These are phyloP conservation scores for Drosophila colorata DNA, from an alignment of 2,888 invertebrate species.

Conservation along the genomic window DNA sequence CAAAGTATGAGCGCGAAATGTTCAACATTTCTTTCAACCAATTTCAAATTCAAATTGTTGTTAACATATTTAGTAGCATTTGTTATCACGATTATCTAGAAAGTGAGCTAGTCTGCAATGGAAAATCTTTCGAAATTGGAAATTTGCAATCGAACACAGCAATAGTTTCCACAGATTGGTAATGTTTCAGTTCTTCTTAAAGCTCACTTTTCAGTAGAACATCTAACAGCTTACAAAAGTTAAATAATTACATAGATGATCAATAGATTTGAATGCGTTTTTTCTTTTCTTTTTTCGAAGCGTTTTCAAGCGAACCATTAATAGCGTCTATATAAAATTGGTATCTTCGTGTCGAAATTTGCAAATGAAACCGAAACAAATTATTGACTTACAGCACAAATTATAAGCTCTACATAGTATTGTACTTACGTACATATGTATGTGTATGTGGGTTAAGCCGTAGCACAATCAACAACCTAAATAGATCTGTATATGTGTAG, in stretches of 20 bases:
- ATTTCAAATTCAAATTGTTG: not conserved
- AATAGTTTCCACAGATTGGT: constrained; percentile 1
- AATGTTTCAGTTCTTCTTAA: constrained; percentile 42
- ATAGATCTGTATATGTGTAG: constrained; percentile 32
- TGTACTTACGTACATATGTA: constrained; percentile 12
- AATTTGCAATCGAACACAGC: not conserved
- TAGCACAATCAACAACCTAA: constrained; percentile 54
- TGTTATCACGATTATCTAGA: constrained; percentile 9
- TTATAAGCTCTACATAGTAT: constrained; percentile 32
- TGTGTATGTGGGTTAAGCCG: constrained; percentile 15
- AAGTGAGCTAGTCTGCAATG: constrained; percentile 7
- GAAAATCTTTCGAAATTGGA: not conserved
- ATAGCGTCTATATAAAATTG: constrained; percentile 18
- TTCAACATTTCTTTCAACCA: constrained; percentile 29
- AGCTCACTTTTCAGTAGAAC: constrained; percentile 23
- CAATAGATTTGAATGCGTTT: not conserved
- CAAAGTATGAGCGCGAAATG: constrained; percentile 28
- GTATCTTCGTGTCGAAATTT: constrained; percentile 2
- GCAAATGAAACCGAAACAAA: constrained; percentile 40
- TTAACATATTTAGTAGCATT: constrained; percentile 8
- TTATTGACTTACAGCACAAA: constrained; percentile 20
- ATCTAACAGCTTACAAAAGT: constrained; percentile 8
- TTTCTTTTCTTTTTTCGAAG: constrained; percentile 1
- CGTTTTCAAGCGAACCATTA: constrained; percentile 25
- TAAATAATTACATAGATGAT: not conserved